Evolutionary conservation across 2,888 invertebrate genomes (phyloP), one percentile per base, ranked within the genome.

Genomic region (Ormyrus labotus): DNA sequence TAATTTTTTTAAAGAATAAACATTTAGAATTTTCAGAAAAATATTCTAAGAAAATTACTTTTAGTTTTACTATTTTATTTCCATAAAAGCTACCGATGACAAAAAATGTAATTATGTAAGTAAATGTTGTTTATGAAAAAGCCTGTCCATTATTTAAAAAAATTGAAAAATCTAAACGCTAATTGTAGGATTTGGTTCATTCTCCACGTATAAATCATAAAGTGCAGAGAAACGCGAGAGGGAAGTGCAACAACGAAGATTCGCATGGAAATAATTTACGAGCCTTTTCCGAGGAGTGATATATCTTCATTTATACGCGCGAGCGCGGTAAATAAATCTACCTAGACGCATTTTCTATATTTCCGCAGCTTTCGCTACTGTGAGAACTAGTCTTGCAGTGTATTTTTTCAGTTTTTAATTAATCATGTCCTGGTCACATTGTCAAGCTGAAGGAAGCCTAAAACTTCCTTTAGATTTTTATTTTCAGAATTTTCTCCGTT

Each of bases 261-360:
- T 80, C 65, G 70, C 75, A 75, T 58, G 65, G 76, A 51, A 64
- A 78, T 78, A 81, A 81, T 78, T 81, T 81, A 81, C 73, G 81
- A 74, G 74, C 57, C 73, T 74, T 78, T 81, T 81, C 81, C 67
- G 70, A 77, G 71, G 81, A 81, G 78, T 71, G 71, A 81, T 81
- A 71, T 75, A 78, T 81, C 78, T 78, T 78, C 71, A 81, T 78
- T 81, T 75, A 81, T 75, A 75, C 70, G 45, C 19, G 50, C 61
- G 48, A 53, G 45, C 50, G 19, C 48, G 19, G 57, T 78, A 70
- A 75, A 81, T 81, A 81, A 78, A 78, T 78, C 78, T 74, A 47
- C 74, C 60, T 55, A 55, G 74, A 60, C 73, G 50, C 53, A 58
- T 70, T 77, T 77, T 73, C 68, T 73, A 55, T 58, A 60, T 64